Evolutionary conservation across 1,140 invertebrate species (phyloP).

Genomic region (Epicauta chinensis): DNA sequence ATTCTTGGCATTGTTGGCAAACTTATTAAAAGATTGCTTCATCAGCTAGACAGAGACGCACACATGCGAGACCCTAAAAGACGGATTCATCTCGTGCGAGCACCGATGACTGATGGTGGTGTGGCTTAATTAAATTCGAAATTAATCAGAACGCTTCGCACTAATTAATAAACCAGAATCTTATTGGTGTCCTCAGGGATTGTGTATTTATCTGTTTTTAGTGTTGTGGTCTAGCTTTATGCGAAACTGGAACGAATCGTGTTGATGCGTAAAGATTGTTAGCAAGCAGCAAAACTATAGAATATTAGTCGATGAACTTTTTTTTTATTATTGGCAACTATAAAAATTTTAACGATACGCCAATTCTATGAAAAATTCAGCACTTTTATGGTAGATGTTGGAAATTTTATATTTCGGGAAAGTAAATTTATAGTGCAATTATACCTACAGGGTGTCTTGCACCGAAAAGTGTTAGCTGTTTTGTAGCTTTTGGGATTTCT

Average conservation of each 20-base stretch:
- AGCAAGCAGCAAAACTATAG: too few species aligned
- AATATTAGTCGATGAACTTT: too few species aligned
- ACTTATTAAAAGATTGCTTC: constrained; percentile 30
- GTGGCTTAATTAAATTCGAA: constrained; percentile 25
- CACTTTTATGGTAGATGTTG: too few species aligned
- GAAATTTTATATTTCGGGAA: too few species aligned
- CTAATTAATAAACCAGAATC: constrained; percentile 28
- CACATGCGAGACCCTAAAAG: constrained; percentile 6
- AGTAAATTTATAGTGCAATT: too few species aligned
- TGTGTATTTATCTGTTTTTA: constrained; percentile 3
- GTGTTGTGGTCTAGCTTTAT: constrained; percentile 7
- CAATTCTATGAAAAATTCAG: background rate
- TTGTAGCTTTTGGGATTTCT: too few species aligned
- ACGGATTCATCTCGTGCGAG: constrained; percentile 10
- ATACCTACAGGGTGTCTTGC: too few species aligned
- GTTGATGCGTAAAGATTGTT: background rate
- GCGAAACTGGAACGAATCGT: constrained; percentile 9
- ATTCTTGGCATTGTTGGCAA: constrained; percentile 19
- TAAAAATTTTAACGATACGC: background rate
- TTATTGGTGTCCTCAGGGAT: constrained; percentile 17
- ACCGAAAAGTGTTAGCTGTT: too few species aligned
- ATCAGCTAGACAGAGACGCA: constrained; percentile 20
- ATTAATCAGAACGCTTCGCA: constrained; percentile 21
- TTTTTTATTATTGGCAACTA: too few species aligned
- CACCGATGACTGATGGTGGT: constrained; percentile 16